Conservation (phyloP, 2,888 invertebrate genomes). For the Dryobota labecula region DNA sequence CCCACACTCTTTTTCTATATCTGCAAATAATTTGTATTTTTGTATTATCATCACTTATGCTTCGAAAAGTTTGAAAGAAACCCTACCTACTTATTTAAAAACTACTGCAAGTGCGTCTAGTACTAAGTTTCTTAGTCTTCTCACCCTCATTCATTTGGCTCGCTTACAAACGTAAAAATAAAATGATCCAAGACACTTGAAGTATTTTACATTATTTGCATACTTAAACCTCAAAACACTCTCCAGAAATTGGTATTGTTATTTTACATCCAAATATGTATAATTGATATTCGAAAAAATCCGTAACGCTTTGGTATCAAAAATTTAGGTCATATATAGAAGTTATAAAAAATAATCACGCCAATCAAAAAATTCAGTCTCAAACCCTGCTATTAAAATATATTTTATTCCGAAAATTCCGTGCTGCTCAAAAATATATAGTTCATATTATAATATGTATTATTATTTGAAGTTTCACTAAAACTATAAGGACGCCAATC, state of each 20-base stretch:
- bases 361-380: not conserved
- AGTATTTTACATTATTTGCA: not conserved
- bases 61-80: not conserved
- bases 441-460: too few relatives aligned
- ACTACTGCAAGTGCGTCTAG: not conserved
- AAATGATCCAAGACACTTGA: not conserved
- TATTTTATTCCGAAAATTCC: not conserved
- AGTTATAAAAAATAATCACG: too few relatives aligned
- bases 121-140: not conserved
- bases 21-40: not conserved
- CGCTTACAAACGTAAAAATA: not conserved
- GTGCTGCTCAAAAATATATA: not conserved
- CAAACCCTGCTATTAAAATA: not conserved
- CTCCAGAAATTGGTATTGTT: not conserved
- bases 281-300: not conserved
- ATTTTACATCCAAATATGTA: not conserved
- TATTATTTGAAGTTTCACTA: not conserved
- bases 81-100: not conserved
- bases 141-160: not conserved
- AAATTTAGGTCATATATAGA: not conserved
- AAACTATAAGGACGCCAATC: not conserved
- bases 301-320: too few relatives aligned
- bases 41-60: not conserved
- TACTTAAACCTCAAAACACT: not conserved
- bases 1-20: not conserved